phyloP scores from a whole-genome alignment of 2,797 vertebrate species.

The Morus bassanus region DNA sequence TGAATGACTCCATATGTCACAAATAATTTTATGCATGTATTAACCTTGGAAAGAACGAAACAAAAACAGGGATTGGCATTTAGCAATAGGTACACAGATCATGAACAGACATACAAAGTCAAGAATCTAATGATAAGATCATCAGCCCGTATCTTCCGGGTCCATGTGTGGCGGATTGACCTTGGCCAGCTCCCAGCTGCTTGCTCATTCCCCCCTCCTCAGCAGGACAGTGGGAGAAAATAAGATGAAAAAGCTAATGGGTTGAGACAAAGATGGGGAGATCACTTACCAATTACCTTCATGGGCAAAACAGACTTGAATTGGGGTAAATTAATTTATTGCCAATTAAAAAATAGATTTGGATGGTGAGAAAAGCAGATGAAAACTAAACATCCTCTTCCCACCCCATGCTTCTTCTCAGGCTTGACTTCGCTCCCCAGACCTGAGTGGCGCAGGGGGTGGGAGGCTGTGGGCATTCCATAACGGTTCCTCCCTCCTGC shows the following conservation, averaged over 20 bases:
- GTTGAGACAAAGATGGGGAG: neutral
- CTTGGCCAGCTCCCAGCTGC: fast-evolving
- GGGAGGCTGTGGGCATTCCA: neutral
- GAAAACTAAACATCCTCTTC: neutral
- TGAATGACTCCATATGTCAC: neutral
- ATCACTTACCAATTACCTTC: neutral
- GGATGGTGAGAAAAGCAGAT: neutral
- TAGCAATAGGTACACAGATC: neutral
- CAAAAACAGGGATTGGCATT: neutral
- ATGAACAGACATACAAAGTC: neutral
- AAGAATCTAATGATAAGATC: neutral
- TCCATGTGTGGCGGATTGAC: neutral
- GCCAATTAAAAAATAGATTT: neutral
- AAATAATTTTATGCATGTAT: neutral
- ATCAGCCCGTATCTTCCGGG: neutral
- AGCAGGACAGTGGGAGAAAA: neutral
- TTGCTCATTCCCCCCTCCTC: neutral
- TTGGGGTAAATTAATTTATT: neutral
- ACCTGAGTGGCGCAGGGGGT: fast-evolving
- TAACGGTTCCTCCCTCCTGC: fast-evolving
- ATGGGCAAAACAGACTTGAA: neutral
- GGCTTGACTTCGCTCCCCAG: fast-evolving
- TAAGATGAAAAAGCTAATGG: neutral
- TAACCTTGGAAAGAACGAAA: neutral
- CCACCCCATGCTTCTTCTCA: fast-evolving